Conservation (phyloP, 2,797 vertebrate species). For the Oreochromis mossambicus region DNA sequence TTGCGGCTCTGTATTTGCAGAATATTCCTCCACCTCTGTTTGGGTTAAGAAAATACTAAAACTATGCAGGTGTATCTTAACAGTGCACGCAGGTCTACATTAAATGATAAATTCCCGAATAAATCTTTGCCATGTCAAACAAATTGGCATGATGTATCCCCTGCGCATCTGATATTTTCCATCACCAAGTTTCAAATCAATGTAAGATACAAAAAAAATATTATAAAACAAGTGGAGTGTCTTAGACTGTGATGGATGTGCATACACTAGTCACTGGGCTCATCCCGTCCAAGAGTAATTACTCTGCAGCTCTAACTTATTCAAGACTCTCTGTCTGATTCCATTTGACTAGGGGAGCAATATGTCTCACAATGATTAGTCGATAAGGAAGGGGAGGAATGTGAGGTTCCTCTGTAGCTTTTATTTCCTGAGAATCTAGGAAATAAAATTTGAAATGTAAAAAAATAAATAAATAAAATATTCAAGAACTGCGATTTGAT, state of each 20-base stretch:
- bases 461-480: background rate
- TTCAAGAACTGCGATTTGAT: background rate
- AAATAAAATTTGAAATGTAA: background rate
- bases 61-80: background rate
- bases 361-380: constrained; percentile 33
- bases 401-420: background rate
- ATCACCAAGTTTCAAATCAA: constrained; percentile 47
- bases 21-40: background rate
- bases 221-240: constrained; percentile 37
- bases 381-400: background rate
- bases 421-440: background rate
- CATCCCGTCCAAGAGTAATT: constrained; percentile 51
- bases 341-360: constrained; percentile 20
- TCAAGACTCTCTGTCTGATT: constrained; percentile 50
- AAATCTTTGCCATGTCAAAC: constrained; percentile 33
- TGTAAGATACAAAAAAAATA: constrained; percentile 42
- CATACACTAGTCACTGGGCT: constrained; percentile 39
- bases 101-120: constrained; percentile 5
- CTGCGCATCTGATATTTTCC: background rate
- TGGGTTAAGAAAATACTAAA: background rate
- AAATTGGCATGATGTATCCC: constrained; percentile 33
- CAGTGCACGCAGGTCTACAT: background rate
- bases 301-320: constrained; percentile 57
- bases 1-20: background rate
- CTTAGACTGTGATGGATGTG: constrained; percentile 59